A percentile compares a stretch with the other conserved stretches of the same genome.
Conservation (phyloP, 2,113 vertebrate genomes). For the Cacatua alba region DNA sequence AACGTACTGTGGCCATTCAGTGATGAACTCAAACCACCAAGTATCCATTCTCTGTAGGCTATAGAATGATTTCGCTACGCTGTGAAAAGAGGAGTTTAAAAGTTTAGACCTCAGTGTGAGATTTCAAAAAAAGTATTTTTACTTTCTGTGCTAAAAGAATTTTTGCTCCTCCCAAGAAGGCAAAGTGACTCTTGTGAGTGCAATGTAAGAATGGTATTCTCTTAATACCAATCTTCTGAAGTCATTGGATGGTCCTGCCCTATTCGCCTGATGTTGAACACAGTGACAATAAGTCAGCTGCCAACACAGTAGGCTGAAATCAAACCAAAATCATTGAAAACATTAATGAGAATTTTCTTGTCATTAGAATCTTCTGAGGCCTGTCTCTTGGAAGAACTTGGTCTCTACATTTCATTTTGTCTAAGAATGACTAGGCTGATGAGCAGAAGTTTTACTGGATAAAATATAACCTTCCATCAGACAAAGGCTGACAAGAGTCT, state of each 20-base stretch:
- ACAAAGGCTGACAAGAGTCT: background rate
- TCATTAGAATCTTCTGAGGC: background rate
- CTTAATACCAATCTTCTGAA: background rate
- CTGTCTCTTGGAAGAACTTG: background rate
- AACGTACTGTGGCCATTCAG: background rate
- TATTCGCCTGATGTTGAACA: background rate
- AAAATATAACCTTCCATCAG: background rate
- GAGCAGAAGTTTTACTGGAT: background rate
- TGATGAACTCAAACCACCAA: background rate
- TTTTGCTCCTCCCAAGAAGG: background rate
- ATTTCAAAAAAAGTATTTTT: background rate
- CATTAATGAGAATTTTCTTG: background rate
- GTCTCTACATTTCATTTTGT: background rate
- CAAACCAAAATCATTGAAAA: background rate
- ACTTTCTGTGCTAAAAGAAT: background rate
- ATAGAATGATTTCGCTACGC: background rate
- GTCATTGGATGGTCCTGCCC: background rate
- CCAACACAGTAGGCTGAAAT: background rate
- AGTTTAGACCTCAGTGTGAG: background rate
- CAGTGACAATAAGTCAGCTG: background rate
- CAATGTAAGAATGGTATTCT: background rate
- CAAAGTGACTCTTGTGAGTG: background rate
- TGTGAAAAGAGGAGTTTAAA: background rate
- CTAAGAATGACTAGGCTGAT: background rate
- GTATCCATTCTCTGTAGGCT: background rate